phyloP scores from a whole-genome alignment of 2,113 vertebrate genomes.

The Anhinga rufa region DNA sequence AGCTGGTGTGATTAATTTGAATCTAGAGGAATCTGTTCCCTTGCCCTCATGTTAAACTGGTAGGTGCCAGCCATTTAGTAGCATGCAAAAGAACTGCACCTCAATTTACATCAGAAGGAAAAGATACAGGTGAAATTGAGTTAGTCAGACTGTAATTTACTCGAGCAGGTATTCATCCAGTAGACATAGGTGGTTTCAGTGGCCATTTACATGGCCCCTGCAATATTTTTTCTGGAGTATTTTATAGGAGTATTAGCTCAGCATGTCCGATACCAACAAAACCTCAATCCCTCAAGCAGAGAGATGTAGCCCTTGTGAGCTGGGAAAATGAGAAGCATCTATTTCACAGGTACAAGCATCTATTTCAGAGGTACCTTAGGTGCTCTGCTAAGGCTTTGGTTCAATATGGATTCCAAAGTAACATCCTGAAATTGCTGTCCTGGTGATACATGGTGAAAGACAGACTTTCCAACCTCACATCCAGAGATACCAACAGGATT shows the following conservation, averaged over 20 bases:
- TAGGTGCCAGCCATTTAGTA: neutral
- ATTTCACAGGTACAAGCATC: neutral
- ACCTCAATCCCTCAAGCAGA: neutral
- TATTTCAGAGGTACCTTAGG: neutral
- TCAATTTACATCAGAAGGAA: neutral
- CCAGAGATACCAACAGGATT: neutral
- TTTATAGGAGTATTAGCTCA: neutral
- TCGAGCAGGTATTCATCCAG: neutral
- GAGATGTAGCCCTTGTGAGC: neutral
- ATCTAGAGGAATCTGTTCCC: neutral
- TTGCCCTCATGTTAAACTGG: neutral
- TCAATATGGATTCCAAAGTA: neutral
- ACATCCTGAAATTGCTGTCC: neutral
- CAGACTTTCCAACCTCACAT: neutral
- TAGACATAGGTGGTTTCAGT: neutral
- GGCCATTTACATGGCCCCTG: neutral
- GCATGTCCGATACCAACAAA: neutral
- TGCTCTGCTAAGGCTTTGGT: neutral
- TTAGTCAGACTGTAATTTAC: neutral
- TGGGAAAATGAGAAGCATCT: neutral
- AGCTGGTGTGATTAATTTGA: neutral
- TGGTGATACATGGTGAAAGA: neutral
- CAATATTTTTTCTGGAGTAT: neutral
- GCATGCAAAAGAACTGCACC: neutral
- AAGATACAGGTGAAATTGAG: neutral